Percentiles rank a stretch among this genome's conserved stretches.
Evolutionary conservation across 2,888 invertebrate genomes (phyloP).

Genomic region (Caenorhabditis wallacei): DNA sequence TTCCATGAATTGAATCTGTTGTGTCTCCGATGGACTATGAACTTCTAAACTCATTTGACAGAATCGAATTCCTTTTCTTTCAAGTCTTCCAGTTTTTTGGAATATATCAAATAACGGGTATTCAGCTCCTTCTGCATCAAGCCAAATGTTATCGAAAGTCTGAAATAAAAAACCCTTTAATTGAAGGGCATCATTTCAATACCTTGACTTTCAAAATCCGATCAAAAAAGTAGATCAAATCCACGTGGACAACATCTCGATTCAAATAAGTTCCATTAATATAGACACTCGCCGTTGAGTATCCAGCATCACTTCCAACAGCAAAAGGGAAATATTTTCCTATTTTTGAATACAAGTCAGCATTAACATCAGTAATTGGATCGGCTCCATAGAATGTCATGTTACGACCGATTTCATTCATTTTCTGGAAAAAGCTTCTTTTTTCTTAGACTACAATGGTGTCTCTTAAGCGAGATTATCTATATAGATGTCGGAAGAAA

Average conservation of each 20-base stretch:
- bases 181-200: neutral
- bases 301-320: constrained; percentile 53
- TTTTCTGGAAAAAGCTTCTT: constrained; percentile 30
- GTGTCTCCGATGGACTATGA: constrained; percentile 14
- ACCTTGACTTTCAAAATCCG: constrained; percentile 42
- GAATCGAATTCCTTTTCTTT: constrained; percentile 38
- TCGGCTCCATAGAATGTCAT: constrained; percentile 58
- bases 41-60: constrained; percentile 61
- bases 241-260: constrained; percentile 47
- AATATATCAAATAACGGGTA: constrained; percentile 48
- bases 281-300: constrained; percentile 55
- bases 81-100: constrained; percentile 38
- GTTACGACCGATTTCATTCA: constrained; percentile 48
- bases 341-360: constrained; percentile 42
- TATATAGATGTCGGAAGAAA: neutral
- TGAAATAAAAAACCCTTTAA: constrained; percentile 10
- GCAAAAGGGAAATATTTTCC: constrained; percentile 64
- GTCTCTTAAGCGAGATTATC: too few species aligned
- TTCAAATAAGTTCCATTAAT: constrained; percentile 33
- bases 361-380: constrained; percentile 54
- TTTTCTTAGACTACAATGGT: neutral
- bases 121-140: constrained; percentile 61
- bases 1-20: constrained; percentile 48
- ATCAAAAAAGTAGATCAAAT: constrained; percentile 52
- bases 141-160: constrained; percentile 55